These are phyloP conservation scores for Lamprotornis superbus DNA, from an alignment of 2,113 vertebrate species.

Conservation along the genomic window DNA sequence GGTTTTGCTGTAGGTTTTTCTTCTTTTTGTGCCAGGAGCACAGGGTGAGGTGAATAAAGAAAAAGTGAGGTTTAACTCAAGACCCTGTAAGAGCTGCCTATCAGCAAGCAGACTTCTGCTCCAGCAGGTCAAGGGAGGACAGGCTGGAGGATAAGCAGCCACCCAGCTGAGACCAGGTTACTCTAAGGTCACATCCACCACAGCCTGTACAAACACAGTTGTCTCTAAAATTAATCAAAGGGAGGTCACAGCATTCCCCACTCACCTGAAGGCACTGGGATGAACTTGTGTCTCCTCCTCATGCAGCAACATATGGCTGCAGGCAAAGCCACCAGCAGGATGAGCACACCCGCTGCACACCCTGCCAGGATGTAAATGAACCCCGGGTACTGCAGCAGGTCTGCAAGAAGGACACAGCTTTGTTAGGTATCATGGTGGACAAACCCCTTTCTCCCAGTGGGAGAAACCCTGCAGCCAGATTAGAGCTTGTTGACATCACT, in stretches of 20 bases:
- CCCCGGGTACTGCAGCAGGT: constrained; percentile 46
- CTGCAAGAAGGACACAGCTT: not conserved
- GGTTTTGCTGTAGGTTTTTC: not conserved
- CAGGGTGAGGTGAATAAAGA: not conserved
- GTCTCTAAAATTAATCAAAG: not conserved
- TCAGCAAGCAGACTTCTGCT: not conserved
- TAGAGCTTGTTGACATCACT: not conserved
- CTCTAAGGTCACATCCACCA: not conserved
- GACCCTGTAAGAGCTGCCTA: not conserved
- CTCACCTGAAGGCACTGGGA: constrained; percentile 63
- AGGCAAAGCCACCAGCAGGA: constrained; percentile 37
- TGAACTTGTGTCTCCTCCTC: constrained; percentile 58
- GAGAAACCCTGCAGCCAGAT: not conserved
- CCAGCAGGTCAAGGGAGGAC: not conserved
- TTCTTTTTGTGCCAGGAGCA: not conserved
- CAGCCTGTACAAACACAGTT: not conserved
- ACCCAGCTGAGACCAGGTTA: not conserved
- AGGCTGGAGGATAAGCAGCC: not conserved
- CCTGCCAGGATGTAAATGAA: constrained; percentile 61
- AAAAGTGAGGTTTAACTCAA: not conserved
- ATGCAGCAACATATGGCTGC: constrained; percentile 56
- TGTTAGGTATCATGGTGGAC: not conserved
- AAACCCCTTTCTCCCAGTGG: not conserved
- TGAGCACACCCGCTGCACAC: not conserved
- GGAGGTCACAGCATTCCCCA: not conserved